Base-by-base conservation (phyloP, 1,140 invertebrate species). In the Scaptomyza graminum region DNA sequence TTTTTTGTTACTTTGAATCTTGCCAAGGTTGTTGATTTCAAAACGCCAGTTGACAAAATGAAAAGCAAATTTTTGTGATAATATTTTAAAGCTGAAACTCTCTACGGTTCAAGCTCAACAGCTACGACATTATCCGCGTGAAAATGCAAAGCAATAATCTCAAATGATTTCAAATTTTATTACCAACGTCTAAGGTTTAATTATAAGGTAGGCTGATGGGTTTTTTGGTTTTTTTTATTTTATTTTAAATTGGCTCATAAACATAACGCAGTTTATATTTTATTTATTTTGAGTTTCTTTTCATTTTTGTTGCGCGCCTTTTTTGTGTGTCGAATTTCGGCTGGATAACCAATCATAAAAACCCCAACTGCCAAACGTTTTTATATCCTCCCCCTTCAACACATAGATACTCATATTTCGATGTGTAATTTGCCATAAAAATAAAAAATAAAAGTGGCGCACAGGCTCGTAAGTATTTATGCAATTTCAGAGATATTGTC, bases 251-350 rank as follows among this genome's bases (percentile, higher is more conserved):
- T 85, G 59, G 18, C 81, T 82, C 82, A 85, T 85, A 87, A 85
- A 87, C 81, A 85, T 88, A 88, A 87, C 78, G 83, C 82, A 88
- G 83, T 88, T 88, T 87, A 87, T 87, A 88, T 87, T 88, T 87
- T 87, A 87, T 88, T 87, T 88, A 87, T 87, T 79, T 82, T 81
- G 63, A 50, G 51, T 55, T 71, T 61, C 55, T 60, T 60, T 46
- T 31, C 51, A 64, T 74, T 47, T 59, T 69, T 28, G 47, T 71
- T 75, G 73, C 69, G 18, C 28, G 25, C 57, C 77, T 43, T 54
- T 65, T 70, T 83, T 65, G 68, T 84, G 15, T 2, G 2, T 1
- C 49, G 25, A 22, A 64, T 70, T 84, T 18, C n/a, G 3, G 37
- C 37, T 50, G 25, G 39, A 68, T 84, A 85, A 81, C 82, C 78